Evolutionary conservation across 1,140 invertebrate genomes (phyloP).

Genomic region (Drosophila tristis): DNA sequence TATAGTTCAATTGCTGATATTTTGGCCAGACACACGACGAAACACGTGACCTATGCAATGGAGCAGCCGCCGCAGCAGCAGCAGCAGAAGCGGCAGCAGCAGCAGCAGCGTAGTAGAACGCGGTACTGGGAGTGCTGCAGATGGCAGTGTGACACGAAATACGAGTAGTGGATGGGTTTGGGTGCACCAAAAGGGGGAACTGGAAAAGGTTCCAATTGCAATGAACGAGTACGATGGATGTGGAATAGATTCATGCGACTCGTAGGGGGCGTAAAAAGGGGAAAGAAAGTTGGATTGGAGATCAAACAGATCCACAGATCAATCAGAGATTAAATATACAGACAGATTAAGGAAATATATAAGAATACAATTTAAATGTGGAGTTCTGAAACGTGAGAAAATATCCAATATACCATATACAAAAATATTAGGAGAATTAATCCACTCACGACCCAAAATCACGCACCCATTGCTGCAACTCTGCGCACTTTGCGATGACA

Average conservation of each 20-base stretch:
- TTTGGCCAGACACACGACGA: slow-evolving; percentile 68
- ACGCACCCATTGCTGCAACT: slow-evolving; percentile 13
- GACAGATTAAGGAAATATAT: no score
- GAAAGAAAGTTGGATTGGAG: no score
- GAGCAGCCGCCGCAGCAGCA: slow-evolving; percentile 16
- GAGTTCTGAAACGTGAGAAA: no score
- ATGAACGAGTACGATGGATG: no score
- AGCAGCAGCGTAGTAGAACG: background rate
- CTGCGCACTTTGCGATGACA: background rate
- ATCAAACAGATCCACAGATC: no score
- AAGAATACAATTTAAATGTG: no score
- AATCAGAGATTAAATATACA: no score
- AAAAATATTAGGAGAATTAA: no score
- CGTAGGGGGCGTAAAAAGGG: no score
- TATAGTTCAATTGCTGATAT: slow-evolving; percentile 82
- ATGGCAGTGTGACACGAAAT: slow-evolving; percentile 36
- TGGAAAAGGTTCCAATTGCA: no score
- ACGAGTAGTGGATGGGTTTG: slow-evolving; percentile 1
- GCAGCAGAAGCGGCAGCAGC: background rate
- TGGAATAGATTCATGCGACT: no score
- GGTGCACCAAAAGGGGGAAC: slow-evolving; percentile 2
- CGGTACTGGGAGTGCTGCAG: background rate
- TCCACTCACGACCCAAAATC: background rate
- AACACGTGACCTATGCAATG: slow-evolving; percentile 73
- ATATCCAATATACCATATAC: no score